Evolutionary conservation across 2,113 vertebrate genomes (phyloP), one percentile per base, ranked within the genome.

Genomic region (Rhynchopsitta pachyrhyncha): DNA sequence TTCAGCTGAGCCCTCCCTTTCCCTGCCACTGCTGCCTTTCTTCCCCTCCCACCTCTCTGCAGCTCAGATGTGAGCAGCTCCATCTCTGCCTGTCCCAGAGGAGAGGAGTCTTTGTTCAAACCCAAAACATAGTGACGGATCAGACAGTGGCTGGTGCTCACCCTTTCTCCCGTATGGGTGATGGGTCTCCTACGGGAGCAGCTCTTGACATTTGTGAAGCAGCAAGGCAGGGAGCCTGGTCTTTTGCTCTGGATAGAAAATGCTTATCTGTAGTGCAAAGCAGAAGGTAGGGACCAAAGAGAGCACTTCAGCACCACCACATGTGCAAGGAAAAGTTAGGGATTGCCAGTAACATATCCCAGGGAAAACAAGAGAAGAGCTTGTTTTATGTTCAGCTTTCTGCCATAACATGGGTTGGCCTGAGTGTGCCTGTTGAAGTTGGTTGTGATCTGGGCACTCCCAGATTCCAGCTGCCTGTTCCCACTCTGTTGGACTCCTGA

Each of bases 391-490:
- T 76, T 84, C 80, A 82, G 77, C 66, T 62, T 86, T 44, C 66
- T 92, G 88, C 52, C 81, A 69, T 66, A 74, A 47, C 25, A 25
- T 46, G 88, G 55, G 41, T 42, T 86, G 93, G 83, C 76, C 92
- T 52, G 52, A 78, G 70, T 47, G 24, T 89, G 74, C 79, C 90
- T 91, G 81, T 49, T 39, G 9, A 33, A 59, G 33, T 22, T 35
- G 57, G 53, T 35, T 93, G 82, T 42, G 62, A 52, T 17, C 88
- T 87, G 88, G 80, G 44, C 69, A 22, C 88, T 93, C 77, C 88
- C 86, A 82, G 78, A 63, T 89, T 95, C 78, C 88, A 91, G 92
- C 76, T 86, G 95, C 79, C 82, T 81, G 8, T 92, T 95, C 91
- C 92, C 70, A 59, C 35, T 22, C 91, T 94, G 82, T 24, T 69